phyloP scores from a whole-genome alignment of 2,888 invertebrate species.

The Boloria selene region DNA sequence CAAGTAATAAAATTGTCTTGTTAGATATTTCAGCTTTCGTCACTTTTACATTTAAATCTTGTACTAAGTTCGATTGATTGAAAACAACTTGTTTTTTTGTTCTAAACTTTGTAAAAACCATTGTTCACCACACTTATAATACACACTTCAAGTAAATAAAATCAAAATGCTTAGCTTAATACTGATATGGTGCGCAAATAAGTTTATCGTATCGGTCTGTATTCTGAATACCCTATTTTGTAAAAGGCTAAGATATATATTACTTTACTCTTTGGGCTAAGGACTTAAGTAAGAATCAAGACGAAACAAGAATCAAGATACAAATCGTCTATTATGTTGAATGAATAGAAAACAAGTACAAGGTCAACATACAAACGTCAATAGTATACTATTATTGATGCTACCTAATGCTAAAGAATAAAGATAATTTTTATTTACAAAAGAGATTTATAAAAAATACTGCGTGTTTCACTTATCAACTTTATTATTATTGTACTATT shows the following conservation, averaged over 20 bases:
- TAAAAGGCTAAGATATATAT: no score
- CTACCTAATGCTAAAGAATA: no score
- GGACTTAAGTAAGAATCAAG: background rate
- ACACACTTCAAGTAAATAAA: no score
- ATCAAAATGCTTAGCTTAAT: no score
- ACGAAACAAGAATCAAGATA: conserved; percentile 2
- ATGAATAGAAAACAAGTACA: conserved; percentile 5
- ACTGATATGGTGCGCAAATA: no score
- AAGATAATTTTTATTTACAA: no score
- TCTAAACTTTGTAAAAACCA: conserved; percentile 27
- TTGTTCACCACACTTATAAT: background rate
- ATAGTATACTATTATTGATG: no score
- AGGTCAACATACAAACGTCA: conserved; percentile 16
- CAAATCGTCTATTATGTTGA: background rate
- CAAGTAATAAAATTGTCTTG: conserved; percentile 3
- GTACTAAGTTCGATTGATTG: background rate
- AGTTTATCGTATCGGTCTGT: no score
- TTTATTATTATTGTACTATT: background rate
- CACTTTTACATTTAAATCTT: background rate
- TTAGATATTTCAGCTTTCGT: conserved; percentile 6
- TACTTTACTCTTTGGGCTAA: no score
- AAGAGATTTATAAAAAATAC: no score
- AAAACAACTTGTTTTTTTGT: conserved; percentile 15
- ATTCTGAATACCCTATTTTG: no score
- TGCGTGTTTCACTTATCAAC: background rate